phyloP scores from a whole-genome alignment of 2,113 vertebrate species.

The Erinaceus europaeus region DNA sequence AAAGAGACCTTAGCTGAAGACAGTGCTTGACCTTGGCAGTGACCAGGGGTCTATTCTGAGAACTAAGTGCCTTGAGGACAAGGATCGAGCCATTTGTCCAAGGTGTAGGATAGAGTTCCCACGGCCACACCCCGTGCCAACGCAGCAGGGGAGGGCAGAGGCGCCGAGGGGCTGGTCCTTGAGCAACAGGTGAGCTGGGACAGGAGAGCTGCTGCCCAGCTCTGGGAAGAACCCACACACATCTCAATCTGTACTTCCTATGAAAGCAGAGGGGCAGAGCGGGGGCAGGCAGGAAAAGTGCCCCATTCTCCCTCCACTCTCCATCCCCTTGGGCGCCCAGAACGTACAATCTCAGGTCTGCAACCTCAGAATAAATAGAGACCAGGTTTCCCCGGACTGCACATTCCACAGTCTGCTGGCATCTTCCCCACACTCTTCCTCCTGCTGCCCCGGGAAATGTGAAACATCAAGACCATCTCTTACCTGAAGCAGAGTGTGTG shows the following conservation, averaged over 20 bases:
- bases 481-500: slow-evolving; percentile 36
- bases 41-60: neutral
- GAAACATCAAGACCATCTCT: neutral
- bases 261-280: neutral
- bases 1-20: neutral
- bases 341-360: neutral
- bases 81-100: accelerated
- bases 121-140: neutral
- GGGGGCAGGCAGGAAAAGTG: neutral
- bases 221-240: neutral
- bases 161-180: accelerated
- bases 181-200: slow-evolving; percentile 41
- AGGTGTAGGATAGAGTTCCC: neutral
- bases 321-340: neutral
- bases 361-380: neutral
- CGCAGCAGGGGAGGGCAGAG: neutral
- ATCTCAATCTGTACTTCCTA: neutral
- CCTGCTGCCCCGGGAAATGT: too few species aligned
- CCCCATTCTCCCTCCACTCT: accelerated
- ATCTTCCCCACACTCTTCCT: too few species aligned
- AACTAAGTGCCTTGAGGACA: neutral
- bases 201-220: neutral
- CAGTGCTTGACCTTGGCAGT: slow-evolving; percentile 46
- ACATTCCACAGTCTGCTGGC: accelerated
- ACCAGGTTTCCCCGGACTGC: accelerated